These are phyloP conservation scores for Mergus octosetaceus DNA, from an alignment of 2,797 vertebrate genomes.

Conservation along the genomic window DNA sequence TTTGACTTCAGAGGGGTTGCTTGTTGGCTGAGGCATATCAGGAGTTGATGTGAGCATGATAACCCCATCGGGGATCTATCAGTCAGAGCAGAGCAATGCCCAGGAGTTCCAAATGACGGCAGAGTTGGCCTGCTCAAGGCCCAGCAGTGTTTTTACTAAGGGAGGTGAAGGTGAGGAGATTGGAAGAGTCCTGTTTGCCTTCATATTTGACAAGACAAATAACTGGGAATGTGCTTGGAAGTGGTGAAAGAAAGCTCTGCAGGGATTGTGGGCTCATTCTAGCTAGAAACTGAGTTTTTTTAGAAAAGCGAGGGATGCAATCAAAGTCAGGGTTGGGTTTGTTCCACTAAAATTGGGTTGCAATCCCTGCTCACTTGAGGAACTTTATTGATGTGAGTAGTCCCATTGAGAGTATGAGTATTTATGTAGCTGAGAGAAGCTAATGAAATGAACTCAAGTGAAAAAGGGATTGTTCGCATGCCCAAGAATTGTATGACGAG, in stretches of 20 bases:
- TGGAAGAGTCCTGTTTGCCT: not conserved
- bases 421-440: constrained; percentile 66
- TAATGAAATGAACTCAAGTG: constrained; percentile 65
- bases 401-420: constrained; percentile 59
- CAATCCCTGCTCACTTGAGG: constrained; percentile 28
- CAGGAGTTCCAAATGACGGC: not conserved
- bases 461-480: constrained; percentile 65
- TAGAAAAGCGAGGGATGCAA: constrained; percentile 17
- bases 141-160: not conserved
- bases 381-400: constrained; percentile 54
- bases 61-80: not conserved
- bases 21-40: not conserved
- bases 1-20: not conserved
- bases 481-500: constrained; percentile 52
- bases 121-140: not conserved
- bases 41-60: not conserved
- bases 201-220: constrained; percentile 36
- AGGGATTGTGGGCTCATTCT: constrained; percentile 36
- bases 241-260: not conserved
- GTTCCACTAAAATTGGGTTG: constrained; percentile 58
- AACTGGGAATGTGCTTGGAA: constrained; percentile 22
- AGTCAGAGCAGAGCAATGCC: constrained; percentile 2
- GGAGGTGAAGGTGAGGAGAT: not conserved
- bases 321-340: constrained; percentile 55
- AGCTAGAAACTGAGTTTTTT: constrained; percentile 13